Percentiles rank a stretch among this genome's conserved stretches.
Conservation (phyloP, 2,888 invertebrate species). For the Sinopyrophorus schimmeli region DNA sequence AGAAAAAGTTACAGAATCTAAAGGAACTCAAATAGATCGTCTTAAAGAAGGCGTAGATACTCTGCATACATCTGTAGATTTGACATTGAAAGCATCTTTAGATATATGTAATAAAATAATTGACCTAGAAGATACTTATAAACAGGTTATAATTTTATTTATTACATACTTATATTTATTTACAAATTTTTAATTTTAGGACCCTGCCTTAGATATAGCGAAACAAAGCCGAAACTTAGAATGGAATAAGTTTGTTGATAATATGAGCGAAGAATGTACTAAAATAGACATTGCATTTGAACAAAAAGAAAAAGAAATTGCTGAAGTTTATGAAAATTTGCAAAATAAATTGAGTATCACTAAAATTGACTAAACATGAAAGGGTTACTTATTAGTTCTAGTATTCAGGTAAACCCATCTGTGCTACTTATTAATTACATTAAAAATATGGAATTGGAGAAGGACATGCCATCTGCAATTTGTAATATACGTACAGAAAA, state of each 20-base stretch:
- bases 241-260: conserved; percentile 77
- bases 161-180: too few relatives aligned
- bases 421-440: conserved; percentile 61
- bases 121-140: conserved; percentile 61
- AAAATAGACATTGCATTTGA: conserved; percentile 77
- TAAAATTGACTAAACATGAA: conserved; percentile 59
- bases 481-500: conserved; percentile 18
- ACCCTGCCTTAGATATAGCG: conserved; percentile 55
- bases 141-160: conserved; percentile 60
- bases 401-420: conserved; percentile 67
- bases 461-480: conserved; percentile 55
- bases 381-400: conserved; percentile 66
- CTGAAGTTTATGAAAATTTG: conserved; percentile 73
- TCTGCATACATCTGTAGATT: conserved; percentile 64
- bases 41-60: conserved; percentile 65
- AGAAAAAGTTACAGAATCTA: conserved; percentile 76
- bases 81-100: conserved; percentile 68
- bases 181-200: too few relatives aligned
- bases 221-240: conserved; percentile 61
- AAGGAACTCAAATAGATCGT: conserved; percentile 72
- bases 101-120: conserved; percentile 65
- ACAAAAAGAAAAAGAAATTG: conserved; percentile 76
- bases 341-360: conserved; percentile 66
- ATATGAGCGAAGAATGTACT: conserved; percentile 74
- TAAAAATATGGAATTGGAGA: conserved; percentile 55